Percentiles rank a stretch among this genome's conserved stretches.
Conservation (phyloP, 2,797 vertebrate species). For the Loriculus beryllinus region DNA sequence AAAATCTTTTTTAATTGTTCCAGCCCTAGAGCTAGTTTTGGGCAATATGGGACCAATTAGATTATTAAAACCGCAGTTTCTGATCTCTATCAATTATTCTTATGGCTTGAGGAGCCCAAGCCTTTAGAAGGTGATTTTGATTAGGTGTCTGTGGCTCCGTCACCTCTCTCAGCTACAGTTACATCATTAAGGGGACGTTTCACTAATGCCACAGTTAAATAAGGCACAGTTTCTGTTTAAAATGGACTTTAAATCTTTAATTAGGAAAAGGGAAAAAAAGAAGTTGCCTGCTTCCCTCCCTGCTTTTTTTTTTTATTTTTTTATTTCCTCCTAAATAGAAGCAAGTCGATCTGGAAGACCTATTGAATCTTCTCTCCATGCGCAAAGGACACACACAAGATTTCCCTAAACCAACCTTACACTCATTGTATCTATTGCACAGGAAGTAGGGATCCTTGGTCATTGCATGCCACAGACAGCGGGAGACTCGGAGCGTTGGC, state of each 20-base stretch:
- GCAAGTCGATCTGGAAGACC: not conserved
- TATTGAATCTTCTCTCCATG: not conserved
- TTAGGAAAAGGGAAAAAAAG: not conserved
- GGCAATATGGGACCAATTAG: slow-evolving; percentile 34
- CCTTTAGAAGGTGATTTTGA: slow-evolving; percentile 29
- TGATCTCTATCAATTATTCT: slow-evolving; percentile 38
- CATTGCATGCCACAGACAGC: not conserved
- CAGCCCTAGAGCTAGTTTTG: slow-evolving; percentile 10
- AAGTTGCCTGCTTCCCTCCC: not conserved
- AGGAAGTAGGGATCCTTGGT: not conserved
- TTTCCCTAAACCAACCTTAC: not conserved
- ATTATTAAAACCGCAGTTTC: slow-evolving; percentile 27
- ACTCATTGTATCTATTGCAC: not conserved
- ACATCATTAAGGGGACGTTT: not conserved
- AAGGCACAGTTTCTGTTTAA: not conserved
- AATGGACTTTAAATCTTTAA: not conserved
- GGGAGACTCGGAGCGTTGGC: not conserved
- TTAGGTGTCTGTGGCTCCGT: not conserved
- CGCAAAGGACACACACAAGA: not conserved
- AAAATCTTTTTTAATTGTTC: slow-evolving; percentile 37
- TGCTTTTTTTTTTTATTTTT: not conserved
- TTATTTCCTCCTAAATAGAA: not conserved
- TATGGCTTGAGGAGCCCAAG: not conserved
- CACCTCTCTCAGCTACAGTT: not conserved
- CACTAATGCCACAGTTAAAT: not conserved